phyloP scores from a whole-genome alignment of 2,888 invertebrate species.

The Tortricodes alternella region DNA sequence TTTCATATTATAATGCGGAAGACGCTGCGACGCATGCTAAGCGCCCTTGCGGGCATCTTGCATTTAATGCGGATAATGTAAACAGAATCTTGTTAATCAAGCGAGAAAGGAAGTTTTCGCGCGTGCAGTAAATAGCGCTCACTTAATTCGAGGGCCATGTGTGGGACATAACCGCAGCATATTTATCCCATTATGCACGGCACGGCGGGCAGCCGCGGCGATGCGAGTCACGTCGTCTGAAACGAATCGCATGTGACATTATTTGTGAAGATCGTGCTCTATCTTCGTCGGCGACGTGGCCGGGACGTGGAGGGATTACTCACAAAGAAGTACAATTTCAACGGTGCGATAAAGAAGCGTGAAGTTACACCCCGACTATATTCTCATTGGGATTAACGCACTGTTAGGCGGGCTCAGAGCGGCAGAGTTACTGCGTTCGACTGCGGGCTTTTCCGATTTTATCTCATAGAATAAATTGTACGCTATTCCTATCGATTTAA shows the following conservation, averaged over 20 bases:
- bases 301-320: slow-evolving; percentile 81
- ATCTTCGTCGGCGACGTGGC: slow-evolving; percentile 81
- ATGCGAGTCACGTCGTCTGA: slow-evolving; percentile 81
- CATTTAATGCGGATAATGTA: slow-evolving; percentile 57
- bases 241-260: slow-evolving; percentile 84
- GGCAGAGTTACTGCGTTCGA: slow-evolving; percentile 24
- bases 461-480: slow-evolving; percentile 27
- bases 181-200: slow-evolving; percentile 82
- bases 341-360: slow-evolving; percentile 79
- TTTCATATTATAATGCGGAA: slow-evolving; percentile 40
- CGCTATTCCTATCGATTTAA: slow-evolving; percentile 19
- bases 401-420: slow-evolving; percentile 48
- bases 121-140: slow-evolving; percentile 74
- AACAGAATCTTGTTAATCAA: slow-evolving; percentile 74
- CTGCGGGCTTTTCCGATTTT: slow-evolving; percentile 30
- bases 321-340: slow-evolving; percentile 82
- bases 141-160: slow-evolving; percentile 80
- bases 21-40: slow-evolving; percentile 25
- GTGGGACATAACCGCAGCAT: slow-evolving; percentile 79
- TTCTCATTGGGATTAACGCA: slow-evolving; percentile 74
- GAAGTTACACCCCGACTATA: slow-evolving; percentile 72
- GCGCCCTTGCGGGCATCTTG: slow-evolving; percentile 45
- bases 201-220: slow-evolving; percentile 68
- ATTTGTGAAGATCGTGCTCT: slow-evolving; percentile 84
- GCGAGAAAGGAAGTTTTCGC: slow-evolving; percentile 67